Base-by-base conservation (phyloP, 2,888 invertebrate species). In the Chirona hameri region DNA sequence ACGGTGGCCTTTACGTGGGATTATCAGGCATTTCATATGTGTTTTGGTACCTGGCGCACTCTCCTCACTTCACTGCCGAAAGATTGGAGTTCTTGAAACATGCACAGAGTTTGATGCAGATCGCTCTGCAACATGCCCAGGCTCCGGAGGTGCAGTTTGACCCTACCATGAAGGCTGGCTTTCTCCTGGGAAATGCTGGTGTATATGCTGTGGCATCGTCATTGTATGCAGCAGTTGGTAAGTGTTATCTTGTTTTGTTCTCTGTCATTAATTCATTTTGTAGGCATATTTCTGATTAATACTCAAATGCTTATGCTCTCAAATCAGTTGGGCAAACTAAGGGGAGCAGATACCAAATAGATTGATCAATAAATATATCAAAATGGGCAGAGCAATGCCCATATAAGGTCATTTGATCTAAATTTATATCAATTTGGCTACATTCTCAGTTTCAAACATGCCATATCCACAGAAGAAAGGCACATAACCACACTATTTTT, bases 161-260 rank as follows among this genome's bases (percentile, higher is more conserved):
- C 84, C 87, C 90, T 86, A 86, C 88, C n/a, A 92, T 93, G 84
- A 89, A 91, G 81, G 92, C 92, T 24, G 92, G 93, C 0, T 94
- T 95, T 88, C 88, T 95, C 24, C 90, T 94, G n/a, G 95, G 95
- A 3, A 92, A 93, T 86, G 92, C 92, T 18, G 96, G 96, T 0
- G 91, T 93, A 9, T 92, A 92, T 86, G 94, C 94, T 1, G 89
- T 95, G 2, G 92, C 93, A 0, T 90, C 93, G 0, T 92, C 91
- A 46, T 87, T 94, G 31, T 91, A 90, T 46, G 89, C 90, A 83
- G 89, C 89, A 79, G 85, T 89, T 0, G 91, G 91, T 24, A 88
- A 91, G 84, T 87, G 88, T 0, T 86, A 86, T 27, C 2, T 18
- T 21, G 1, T 24, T 39, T 39, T 39, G 7, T 39, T 39, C 27